Evolutionary conservation across 1,140 invertebrate genomes (phyloP), one percentile per base, ranked within the genome.

Genomic region (Psilanteris sp.): DNA sequence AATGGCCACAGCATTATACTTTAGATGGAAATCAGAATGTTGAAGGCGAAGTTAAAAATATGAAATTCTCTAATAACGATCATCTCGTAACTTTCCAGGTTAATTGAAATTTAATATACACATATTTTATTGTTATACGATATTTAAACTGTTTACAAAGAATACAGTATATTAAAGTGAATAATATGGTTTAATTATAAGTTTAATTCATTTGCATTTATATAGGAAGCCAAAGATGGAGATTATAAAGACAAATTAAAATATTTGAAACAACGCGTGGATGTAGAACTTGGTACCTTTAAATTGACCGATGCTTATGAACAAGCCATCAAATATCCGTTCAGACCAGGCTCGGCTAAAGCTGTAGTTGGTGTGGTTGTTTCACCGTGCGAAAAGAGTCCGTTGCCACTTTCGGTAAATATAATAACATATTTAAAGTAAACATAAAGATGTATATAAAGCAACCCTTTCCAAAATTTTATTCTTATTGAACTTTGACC

Each of bases 271-370:
- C 84, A 87, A 50, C 81, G 72, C 26, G 11, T 85, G 26, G 74
- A 87, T 15, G 36, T 88, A 7, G 88, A 88, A 74, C 54, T 88
- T 5, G 85, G 85, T 1, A 84, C 80, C 0, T 82, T 85, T 34
- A 80, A 68, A 13, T 43, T 89, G 7, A 85, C 89, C 22, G 83
- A 84, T 11, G 91, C 91, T 11, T 92, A 91, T 73, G 77, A 87
- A 10, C 85, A 91, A 70, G 91, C 90, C 2, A 78, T 90, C 2
- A 72, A 87, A 4, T 93, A 92, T 87, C 91, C 91, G 24, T 93
- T 91, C 87, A 89, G 92, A 81, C 82, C 90, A 2, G 89, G 89
- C 3, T 90, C 92, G 2, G 87, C 89, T 0, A 92, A 91, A 72
- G 87, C 88, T 14, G 90, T 93, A 6, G 79, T 93, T 66, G 90